These are phyloP conservation scores for Dryadula phaetusa DNA, from an alignment of 2,888 invertebrate genomes.

Conservation along the genomic window DNA sequence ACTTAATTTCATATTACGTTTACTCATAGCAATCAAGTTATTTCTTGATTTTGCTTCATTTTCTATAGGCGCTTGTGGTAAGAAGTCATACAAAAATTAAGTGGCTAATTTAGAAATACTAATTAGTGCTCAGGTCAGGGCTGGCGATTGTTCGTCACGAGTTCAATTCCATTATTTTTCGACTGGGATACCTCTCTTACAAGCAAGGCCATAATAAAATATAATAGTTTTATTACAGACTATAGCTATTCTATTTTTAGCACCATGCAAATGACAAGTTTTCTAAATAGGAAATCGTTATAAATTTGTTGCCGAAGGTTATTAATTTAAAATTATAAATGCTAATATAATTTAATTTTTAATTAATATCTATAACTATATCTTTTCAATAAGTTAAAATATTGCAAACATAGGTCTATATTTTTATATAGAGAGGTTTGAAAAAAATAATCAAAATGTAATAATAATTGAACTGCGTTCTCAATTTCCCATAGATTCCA, in stretches of 20 bases:
- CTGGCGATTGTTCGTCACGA: constrained; percentile 50
- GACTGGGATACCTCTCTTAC: constrained; percentile 47
- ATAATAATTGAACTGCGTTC: no score
- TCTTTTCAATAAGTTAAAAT: no score
- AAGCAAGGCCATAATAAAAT: constrained; percentile 22
- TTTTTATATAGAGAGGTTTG: no score
- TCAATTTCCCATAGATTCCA: no score
- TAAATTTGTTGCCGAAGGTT: background rate
- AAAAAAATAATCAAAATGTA: no score
- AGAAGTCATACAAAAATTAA: constrained; percentile 25
- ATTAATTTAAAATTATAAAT: background rate
- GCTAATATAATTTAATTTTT: background rate
- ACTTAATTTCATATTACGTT: background rate
- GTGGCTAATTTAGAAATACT: constrained; percentile 41
- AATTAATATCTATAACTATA: no score
- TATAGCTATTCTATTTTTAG: background rate
- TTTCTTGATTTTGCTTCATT: constrained; percentile 21
- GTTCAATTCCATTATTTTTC: constrained; percentile 44
- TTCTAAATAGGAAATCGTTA: background rate
- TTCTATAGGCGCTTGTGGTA: constrained; percentile 36
- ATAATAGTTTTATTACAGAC: background rate
- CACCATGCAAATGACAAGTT: background rate
- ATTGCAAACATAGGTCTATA: no score
- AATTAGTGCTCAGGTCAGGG: constrained; percentile 50
- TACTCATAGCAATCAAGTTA: constrained; percentile 9